These are phyloP conservation scores for Bradypodion pumilum DNA, from an alignment of 2,797 vertebrate species.

Conservation along the genomic window DNA sequence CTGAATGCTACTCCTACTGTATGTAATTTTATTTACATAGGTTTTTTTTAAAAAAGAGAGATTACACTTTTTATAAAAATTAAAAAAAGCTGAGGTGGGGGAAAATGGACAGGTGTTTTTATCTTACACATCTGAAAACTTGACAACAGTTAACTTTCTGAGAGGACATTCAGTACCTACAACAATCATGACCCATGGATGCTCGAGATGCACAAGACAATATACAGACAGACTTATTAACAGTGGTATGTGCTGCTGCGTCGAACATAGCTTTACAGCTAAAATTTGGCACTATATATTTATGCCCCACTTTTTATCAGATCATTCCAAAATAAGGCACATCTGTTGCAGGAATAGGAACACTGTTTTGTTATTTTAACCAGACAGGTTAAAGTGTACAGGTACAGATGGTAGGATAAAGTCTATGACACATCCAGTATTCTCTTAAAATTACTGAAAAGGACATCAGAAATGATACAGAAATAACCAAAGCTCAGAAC, in stretches of 20 bases:
- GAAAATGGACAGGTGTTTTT: conserved; percentile 76
- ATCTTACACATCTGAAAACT: conserved; percentile 83
- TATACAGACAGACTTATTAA: conserved; percentile 73
- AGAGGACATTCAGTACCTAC: conserved; percentile 69
- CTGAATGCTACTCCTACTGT: conserved; percentile 86
- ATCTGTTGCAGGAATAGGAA: conserved; percentile 81
- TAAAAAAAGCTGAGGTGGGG: conserved; percentile 52
- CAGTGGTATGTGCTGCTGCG: conserved; percentile 69
- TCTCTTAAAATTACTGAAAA: not conserved
- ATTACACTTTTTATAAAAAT: conserved; percentile 79
- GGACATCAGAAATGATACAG: conserved; percentile 6
- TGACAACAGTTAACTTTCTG: conserved; percentile 72
- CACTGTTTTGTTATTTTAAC: conserved; percentile 51
- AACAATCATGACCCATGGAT: conserved; percentile 69
- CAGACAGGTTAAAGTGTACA: conserved; percentile 52
- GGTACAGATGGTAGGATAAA: not conserved
- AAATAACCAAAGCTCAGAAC: conserved; percentile 36
- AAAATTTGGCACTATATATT: conserved; percentile 84
- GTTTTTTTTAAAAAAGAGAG: conserved; percentile 74
- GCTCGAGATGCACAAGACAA: conserved; percentile 74
- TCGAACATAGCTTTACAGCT: conserved; percentile 39
- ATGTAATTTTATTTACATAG: conserved; percentile 93
- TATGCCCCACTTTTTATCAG: conserved; percentile 78
- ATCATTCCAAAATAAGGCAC: conserved; percentile 94
- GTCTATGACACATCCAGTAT: conserved; percentile 1